Base-by-base conservation (phyloP, 2,888 invertebrate genomes). In the Plagodis pulveraria region DNA sequence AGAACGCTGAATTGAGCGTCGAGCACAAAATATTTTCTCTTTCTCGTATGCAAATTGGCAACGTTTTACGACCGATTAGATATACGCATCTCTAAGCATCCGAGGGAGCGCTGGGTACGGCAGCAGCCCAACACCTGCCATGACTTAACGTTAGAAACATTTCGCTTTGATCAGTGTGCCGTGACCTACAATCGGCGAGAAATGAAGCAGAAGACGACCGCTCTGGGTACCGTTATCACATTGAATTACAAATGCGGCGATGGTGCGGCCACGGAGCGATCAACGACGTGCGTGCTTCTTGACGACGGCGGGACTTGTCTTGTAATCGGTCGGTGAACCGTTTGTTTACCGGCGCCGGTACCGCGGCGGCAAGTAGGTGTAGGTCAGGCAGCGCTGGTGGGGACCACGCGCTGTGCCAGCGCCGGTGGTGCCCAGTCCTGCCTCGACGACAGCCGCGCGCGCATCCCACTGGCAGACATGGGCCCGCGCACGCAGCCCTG, bases 281-380 rank as follows among this genome's bases (percentile, higher is more conserved):
- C 76, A 71, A 70, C 77, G 74, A 69, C 75, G 73, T 71, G 73
- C 73, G 77, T 73, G 76, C 74, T 75, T 80, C 77, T 81, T 76
- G 69, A 70, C 76, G 76, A 78, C 73, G 69, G 69, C 76, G 76
- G 78, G 73, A 76, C 73, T 77, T 73, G 67, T 74, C 78, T 73
- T 80, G 80, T 85, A 89, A 91, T 92, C 91, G 91, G 89, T 90
- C 91, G 90, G 78, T 89, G 91, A 91, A 91, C 91, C 89, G 90
- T 88, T 88, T 91, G 91, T 91, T 90, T 90, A 88, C 89, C 86
- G 85, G 80, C 80, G 86, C 78, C 84, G 83, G 78, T 80, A 82
- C 77, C 76, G 73, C 79, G 74, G 78, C 77, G 72, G 72, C 76
- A 74, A 69, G 79, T 77, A 78, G 86, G 87, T 90, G 89, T 91